Percentiles rank a stretch among this genome's conserved stretches.
Evolutionary conservation across 2,888 invertebrate species (phyloP).

Genomic region (Eulithis testata): DNA sequence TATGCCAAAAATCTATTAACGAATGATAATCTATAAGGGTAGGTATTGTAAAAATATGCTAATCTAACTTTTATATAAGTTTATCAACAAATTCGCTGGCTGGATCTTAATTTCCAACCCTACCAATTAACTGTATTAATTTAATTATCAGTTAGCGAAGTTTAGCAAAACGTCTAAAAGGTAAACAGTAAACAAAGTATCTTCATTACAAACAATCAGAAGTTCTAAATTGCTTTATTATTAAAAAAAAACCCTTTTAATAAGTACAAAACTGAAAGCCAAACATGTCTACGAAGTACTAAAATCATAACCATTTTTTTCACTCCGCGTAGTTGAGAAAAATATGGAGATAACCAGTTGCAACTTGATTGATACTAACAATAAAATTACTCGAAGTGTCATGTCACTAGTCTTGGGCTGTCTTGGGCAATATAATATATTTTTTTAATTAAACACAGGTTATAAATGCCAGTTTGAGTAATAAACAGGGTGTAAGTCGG

Average conservation of each 20-base stretch:
- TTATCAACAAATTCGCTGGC: too few species aligned
- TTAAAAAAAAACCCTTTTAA: too few species aligned
- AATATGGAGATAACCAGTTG: too few species aligned
- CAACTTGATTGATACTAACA: conserved; percentile 1
- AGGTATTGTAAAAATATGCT: too few species aligned
- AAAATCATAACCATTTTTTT: too few species aligned
- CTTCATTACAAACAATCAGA: conserved; percentile 36
- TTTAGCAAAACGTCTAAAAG: conserved; percentile 29
- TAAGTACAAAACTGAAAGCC: too few species aligned
- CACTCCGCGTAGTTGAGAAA: too few species aligned
- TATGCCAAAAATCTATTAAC: too few species aligned
- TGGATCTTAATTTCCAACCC: conserved; percentile 1
- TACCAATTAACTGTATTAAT: conserved; percentile 14
- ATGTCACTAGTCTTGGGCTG: too few species aligned
- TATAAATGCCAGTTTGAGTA: conserved; percentile 22
- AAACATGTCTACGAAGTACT: too few species aligned
- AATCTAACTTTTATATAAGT: too few species aligned
- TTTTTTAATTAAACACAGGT: conserved; percentile 24
- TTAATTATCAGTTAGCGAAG: conserved; percentile 23
- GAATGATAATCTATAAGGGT: too few species aligned
- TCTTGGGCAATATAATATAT: conserved; percentile 22
- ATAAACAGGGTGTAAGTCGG: conserved; percentile 15
- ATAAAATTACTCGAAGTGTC: conserved; percentile 6
- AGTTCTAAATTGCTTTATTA: conserved; percentile 32
- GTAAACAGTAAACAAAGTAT: conserved; percentile 30